phyloP scores from a whole-genome alignment of 2,888 invertebrate species.

The Ochropacha duplaris region DNA sequence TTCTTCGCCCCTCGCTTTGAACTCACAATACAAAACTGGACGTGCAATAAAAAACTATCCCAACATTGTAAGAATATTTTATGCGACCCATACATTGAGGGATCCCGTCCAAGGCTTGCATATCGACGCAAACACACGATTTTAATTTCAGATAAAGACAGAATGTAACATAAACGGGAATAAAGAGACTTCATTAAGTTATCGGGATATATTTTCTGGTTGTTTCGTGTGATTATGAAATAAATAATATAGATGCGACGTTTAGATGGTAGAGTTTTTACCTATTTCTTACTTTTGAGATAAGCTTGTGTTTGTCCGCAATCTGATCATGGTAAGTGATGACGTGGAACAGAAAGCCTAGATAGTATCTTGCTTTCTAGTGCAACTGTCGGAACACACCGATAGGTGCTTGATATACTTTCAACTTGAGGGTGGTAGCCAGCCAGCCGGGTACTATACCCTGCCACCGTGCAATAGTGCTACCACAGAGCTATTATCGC shows the following conservation, averaged over 20 bases:
- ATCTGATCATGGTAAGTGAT: no score
- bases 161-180: constrained; percentile 20
- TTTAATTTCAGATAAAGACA: constrained; percentile 39
- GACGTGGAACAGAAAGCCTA: no score
- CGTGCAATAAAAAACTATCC: constrained; percentile 1
- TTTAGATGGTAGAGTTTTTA: background rate
- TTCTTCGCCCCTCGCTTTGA: background rate
- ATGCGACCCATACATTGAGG: constrained; percentile 8
- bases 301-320: no score
- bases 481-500: no score
- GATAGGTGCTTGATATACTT: no score
- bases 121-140: constrained; percentile 25
- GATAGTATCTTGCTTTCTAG: no score
- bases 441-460: no score
- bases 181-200: constrained; percentile 30
- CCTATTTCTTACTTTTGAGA: background rate
- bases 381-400: no score
- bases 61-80: constrained; percentile 9
- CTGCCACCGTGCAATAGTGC: no score
- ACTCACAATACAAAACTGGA: background rate
- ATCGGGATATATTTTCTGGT: constrained; percentile 21
- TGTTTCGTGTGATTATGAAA: background rate
- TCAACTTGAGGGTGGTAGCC: no score
- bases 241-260: background rate
- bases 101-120: constrained; percentile 1